Evolutionary conservation across 2,888 invertebrate genomes (phyloP), one percentile per base, ranked within the genome.

Genomic region (Cyclophora albipunctata): DNA sequence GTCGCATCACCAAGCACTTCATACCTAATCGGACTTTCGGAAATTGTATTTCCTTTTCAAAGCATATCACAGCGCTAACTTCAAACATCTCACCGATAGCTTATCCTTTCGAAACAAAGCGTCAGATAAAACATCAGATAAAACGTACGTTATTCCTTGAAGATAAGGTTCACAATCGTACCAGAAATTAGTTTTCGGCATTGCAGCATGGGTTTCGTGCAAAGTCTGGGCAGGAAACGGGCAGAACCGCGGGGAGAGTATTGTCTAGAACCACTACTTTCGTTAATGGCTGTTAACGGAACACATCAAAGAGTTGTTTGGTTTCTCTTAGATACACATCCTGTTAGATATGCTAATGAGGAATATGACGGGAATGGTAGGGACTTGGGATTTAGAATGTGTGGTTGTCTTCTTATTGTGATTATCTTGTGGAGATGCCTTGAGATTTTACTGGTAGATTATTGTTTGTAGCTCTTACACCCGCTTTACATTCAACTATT

Each of bases 181-280:
- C 45, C 45, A 3, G 5, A 40, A 3, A 3, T 7, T 33, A 37
- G 4, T 4, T 37, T 37, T 37, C 37, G 2, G 37, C 37, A 37
- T 37, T 37, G 37, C 37, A 5, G 37, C 37, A 37, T 73, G 74
- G 57, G 71, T 68, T 80, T 84, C 84, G 84, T 78, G 69, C 66
- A 64, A 62, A 69, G 84, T 84, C 85, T 84, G 73, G 69, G 67
- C 82, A 81, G 85, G 85, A 85, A 85, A 84, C 82, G 78, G 75
- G 72, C 74, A 74, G 66, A 75, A 71, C 75, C 71, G 71, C 73
- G 60, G 67, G 67, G 72, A 69, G 62, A 63, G 74, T 78, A 78
- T 81, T 83, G 82, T 80, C 74, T 75, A 45, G 53, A 63, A 60
- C 66, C 62, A 65, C 58, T 63, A 65, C 66, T 71, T 69, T 60